phyloP scores from a whole-genome alignment of 2,113 vertebrate species.

The Cynopterus brachyotis region DNA sequence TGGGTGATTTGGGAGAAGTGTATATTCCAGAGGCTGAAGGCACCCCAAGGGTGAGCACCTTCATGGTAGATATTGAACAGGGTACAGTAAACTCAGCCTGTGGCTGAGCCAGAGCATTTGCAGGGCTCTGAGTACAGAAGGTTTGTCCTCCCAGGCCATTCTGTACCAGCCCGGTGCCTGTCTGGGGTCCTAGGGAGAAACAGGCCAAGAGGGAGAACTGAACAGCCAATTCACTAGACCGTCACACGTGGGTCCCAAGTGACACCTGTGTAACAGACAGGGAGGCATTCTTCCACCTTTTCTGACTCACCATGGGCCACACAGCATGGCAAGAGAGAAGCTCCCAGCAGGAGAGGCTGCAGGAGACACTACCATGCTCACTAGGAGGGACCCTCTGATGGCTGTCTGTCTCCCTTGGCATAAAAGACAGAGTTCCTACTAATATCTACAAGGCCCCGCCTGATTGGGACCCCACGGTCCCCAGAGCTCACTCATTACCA shows the following conservation, averaged over 20 bases:
- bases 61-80: background rate
- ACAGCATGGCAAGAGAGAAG: background rate
- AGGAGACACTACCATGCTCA: background rate
- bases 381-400: too few relatives aligned
- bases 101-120: background rate
- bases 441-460: background rate
- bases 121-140: background rate
- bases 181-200: background rate
- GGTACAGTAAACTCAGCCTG: background rate
- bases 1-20: background rate
- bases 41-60: background rate
- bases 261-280: background rate
- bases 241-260: rapidly evolving
- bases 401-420: background rate
- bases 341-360: rapidly evolving
- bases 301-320: background rate
- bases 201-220: background rate
- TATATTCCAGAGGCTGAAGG: background rate
- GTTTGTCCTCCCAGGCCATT: background rate
- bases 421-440: background rate
- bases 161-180: rapidly evolving
- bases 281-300: background rate
- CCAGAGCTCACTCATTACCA: background rate
- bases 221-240: background rate
- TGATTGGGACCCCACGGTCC: background rate